These are phyloP conservation scores for Hippocampus mohnikei DNA, from an alignment of 2,113 vertebrate species.

Conservation along the genomic window DNA sequence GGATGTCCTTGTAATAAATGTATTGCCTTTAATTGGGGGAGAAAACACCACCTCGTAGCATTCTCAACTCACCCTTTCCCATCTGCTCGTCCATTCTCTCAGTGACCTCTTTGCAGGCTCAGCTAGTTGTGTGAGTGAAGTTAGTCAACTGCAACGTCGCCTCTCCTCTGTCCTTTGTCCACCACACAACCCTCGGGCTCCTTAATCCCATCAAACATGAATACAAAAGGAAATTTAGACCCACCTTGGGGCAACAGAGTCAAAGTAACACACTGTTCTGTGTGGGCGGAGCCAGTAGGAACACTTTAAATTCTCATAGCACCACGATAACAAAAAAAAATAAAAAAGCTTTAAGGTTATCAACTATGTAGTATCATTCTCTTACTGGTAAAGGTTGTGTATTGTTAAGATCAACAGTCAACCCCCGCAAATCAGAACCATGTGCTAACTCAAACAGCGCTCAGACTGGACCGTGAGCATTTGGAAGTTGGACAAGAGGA, in stretches of 20 bases:
- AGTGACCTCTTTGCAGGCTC: conserved; percentile 39
- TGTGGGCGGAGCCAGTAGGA: conserved; percentile 10
- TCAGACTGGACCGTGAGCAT: not conserved
- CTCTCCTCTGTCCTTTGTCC: conserved; percentile 46
- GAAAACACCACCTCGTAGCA: not conserved
- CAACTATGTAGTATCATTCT: not conserved
- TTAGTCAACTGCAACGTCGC: conserved; percentile 33
- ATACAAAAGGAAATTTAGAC: conserved; percentile 25
- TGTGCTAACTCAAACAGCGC: too few relatives aligned
- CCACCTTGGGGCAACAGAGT: conserved; percentile 26
- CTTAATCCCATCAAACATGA: conserved; percentile 22
- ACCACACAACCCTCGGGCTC: conserved; percentile 21
- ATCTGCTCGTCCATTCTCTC: conserved; percentile 16
- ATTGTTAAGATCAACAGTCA: not conserved
- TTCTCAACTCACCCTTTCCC: conserved; percentile 4
- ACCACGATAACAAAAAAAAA: not conserved
- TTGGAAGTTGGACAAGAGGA: not conserved
- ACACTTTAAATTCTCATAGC: conserved; percentile 5
- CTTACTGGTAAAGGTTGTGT: not conserved
- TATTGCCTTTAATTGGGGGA: not conserved
- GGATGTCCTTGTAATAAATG: not conserved
- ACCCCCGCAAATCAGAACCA: not conserved
- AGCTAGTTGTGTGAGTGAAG: conserved; percentile 24
- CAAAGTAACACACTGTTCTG: conserved; percentile 18
- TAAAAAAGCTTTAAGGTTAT: too few relatives aligned